Base-by-base conservation (phyloP, 2,797 vertebrate species). In the Setipinna tenuifilis region DNA sequence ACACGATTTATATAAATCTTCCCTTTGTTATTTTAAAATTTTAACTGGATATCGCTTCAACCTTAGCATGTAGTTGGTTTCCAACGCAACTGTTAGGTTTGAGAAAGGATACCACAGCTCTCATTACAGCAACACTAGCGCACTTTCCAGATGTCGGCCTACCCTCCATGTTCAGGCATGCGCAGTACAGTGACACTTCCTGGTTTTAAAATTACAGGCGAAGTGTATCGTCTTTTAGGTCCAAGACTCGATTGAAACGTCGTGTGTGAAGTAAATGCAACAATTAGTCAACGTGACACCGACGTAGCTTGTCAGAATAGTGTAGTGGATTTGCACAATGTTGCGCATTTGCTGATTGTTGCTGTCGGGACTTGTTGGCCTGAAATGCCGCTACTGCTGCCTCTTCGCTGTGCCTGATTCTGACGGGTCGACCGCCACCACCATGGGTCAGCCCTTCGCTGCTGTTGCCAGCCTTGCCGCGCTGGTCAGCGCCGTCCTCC, bases 381-480 rank as follows among this genome's bases (percentile, higher is more conserved):
- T 83, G 85, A 82, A 50, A 71, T 58, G 86, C 88, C 88, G 86
- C 78, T 82, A 19, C 87, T 48, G 65, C 87, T 54, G 65, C 85
- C 83, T 59, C 86, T 87, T 91, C 81, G 84, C 87, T 87, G 93
- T 93, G 92, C 94, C 93, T 94, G 92, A 92, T 54, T 88, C 86
- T 75, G 90, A 89, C 89, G 61, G 90, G 89, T 90, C 91, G 91
- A 92, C 90, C 91, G 58, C 71, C n/a, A 19, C 35, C 71, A 44
- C 31, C 35, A 78, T 78, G 71, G 71, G 71, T 44, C 85, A 31
- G 2, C 54, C 84, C 57, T 21, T 86, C 89, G 86, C 91, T 88
- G 92, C 93, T 95, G 90, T 95, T 89, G 93, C 93, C 88, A 88
- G 94, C 87, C 90, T 93, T 78, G 89, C 96, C 80, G 88, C 88